Conservation (phyloP, 2,888 invertebrate species). For the Philonicus albiceps region DNA sequence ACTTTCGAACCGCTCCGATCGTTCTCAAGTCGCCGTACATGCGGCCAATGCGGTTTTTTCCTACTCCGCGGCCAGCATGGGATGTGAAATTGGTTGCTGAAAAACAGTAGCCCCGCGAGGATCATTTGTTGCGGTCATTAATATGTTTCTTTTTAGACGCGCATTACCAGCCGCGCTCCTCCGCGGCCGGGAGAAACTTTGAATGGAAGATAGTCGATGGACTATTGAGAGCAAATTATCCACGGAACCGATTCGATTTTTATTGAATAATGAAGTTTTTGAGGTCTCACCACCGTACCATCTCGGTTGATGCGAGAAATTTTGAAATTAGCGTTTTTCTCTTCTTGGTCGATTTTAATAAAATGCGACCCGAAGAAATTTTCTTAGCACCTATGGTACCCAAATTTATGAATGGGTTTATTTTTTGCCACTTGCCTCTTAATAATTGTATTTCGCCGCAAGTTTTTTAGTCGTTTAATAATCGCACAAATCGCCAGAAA, state of each 20-base stretch:
- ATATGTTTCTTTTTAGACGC: slow-evolving; percentile 42
- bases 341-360: slow-evolving; percentile 1
- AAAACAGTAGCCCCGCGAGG: slow-evolving; percentile 49
- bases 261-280: slow-evolving; percentile 36
- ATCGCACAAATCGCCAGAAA: background rate
- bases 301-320: background rate
- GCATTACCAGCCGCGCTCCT: background rate
- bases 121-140: slow-evolving; percentile 49
- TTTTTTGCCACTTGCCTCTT: background rate
- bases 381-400: background rate
- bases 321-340: slow-evolving; percentile 19
- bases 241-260: slow-evolving; percentile 47
- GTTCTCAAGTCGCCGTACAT: slow-evolving; percentile 18
- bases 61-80: background rate
- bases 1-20: slow-evolving; percentile 32
- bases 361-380: background rate
- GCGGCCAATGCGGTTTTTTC: background rate
- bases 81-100: slow-evolving; percentile 44
- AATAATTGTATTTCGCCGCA: background rate
- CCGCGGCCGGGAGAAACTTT: background rate
- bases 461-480: background rate
- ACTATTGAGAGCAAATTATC: slow-evolving; percentile 42
- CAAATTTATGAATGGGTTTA: background rate
- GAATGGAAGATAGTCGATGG: slow-evolving; percentile 19
- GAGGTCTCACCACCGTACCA: background rate